Conservation (phyloP, 2,888 invertebrate species). For the Ptycholaimellus sp. region DNA sequence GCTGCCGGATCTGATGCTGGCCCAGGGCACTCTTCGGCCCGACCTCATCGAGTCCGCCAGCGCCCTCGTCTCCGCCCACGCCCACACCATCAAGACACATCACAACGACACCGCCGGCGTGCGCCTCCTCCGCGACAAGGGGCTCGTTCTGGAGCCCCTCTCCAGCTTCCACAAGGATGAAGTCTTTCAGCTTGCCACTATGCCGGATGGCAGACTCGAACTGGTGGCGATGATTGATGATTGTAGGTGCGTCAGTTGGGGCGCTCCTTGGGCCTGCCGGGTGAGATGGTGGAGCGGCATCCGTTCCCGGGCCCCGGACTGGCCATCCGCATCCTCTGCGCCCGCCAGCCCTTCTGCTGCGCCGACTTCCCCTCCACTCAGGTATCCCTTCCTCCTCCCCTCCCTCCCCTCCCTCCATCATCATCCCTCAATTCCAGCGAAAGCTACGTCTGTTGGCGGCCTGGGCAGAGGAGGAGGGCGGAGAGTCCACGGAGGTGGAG, state of each 20-base stretch:
- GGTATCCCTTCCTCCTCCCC: too few relatives aligned
- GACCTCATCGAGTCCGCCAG: constrained; percentile 96
- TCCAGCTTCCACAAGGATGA: constrained; percentile 98
- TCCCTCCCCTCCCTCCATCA: too few relatives aligned
- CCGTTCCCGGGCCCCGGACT: constrained; percentile 51
- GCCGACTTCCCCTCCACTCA: constrained; percentile 65
- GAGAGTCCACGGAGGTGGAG: too few relatives aligned
- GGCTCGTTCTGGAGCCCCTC: constrained; percentile 84
- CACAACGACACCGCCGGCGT: constrained; percentile 95
- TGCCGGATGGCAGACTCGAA: too few relatives aligned
- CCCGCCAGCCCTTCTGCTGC: constrained; percentile 76
- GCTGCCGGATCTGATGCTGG: constrained; percentile 2
- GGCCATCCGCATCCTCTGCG: constrained; percentile 81
- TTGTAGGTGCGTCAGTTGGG: constrained; percentile 67
- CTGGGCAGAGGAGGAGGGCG: too few relatives aligned
- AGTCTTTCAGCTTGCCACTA: too few relatives aligned
- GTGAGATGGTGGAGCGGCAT: constrained; percentile 47
- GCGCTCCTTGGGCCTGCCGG: constrained; percentile 59
- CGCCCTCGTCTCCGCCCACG: constrained; percentile 50
- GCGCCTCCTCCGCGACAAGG: constrained; percentile 43
- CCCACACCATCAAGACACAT: constrained; percentile 92
- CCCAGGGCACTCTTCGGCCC: constrained; percentile 57
- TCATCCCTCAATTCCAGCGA: too few relatives aligned
- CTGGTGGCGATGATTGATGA: too few relatives aligned
- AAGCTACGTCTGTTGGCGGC: too few relatives aligned